Evolutionary conservation across 2,113 vertebrate genomes (phyloP), one percentile per base, ranked within the genome.

Genomic region (Trachemys scripta): DNA sequence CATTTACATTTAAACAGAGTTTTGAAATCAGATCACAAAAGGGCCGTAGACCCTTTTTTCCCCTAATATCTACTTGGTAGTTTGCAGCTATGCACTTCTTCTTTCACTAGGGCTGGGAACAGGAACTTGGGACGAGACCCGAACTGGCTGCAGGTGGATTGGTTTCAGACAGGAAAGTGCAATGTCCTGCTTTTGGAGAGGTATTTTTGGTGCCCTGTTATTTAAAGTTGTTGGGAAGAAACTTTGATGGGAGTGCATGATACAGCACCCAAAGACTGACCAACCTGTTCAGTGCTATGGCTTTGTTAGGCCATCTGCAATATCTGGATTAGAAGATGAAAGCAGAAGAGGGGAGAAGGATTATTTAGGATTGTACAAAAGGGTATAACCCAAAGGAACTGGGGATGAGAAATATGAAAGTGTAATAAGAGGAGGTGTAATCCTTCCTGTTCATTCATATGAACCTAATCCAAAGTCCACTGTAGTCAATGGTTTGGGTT

Each of bases 1-100:
- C 86, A 89, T 96, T 97, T 93, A 88, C 94, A 81, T 89, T 93
- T 76, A 87, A 50, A 72, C 56, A 38, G 89, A 54, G 8, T 75
- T 95, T 92, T 87, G 83, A 56, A 90, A 94, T 83, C 45, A 27
- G 87, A 4, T 50, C 89, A 45, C 20, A n/a, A 10, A 49, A 69
- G 27, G 35, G 8, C 56, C 1, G 0, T 27, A 10, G 82, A 31
- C 24, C 0, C 4, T 2, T 76, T 81, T 29, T n/a, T 1, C 38
- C 38, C 1, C 76, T 62, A 20, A 2, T 6, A 56, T 9, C 9
- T 57, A 10, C 5, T 29, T 42, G 8, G 81, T 19, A 53, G 86
- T 62, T 69, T 56, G 54, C 78, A 76, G 47, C 6, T 6, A 4
- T 3, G 1, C 24, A 0, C 22, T 51, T 56, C 7, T 31, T 35